Percentiles rank a stretch among this genome's conserved stretches.
phyloP scores from a whole-genome alignment of 2,888 invertebrate genomes.

The Conus canariensis region DNA sequence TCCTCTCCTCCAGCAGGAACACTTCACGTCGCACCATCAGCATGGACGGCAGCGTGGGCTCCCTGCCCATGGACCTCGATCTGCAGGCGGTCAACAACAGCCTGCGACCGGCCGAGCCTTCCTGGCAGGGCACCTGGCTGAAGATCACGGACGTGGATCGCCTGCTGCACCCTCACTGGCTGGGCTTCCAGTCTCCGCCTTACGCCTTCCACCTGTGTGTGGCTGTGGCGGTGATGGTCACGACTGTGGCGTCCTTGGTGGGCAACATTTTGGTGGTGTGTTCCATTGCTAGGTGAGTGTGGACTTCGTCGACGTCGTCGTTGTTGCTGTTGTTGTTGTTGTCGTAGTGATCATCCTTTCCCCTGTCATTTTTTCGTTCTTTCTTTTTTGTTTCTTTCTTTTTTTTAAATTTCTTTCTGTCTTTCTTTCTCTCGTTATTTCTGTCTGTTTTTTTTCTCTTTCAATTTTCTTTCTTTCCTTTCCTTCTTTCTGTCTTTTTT shows the following conservation, averaged over 20 bases:
- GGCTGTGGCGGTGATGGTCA: conserved; percentile 7
- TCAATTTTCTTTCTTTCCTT: neutral
- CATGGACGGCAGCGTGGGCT: neutral
- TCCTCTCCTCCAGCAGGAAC: neutral
- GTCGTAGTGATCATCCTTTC: no score
- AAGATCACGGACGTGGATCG: neutral
- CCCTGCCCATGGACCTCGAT: neutral
- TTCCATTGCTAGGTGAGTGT: conserved; percentile 28
- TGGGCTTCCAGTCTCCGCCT: conserved; percentile 13
- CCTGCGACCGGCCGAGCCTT: neutral
- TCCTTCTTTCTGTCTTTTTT: no score
- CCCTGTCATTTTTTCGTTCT: neutral
- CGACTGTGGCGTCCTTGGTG: neutral
- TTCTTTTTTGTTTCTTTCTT: no score
- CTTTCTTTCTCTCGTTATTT: neutral
- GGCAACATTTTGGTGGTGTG: conserved; percentile 35
- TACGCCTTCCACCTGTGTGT: conserved; percentile 28
- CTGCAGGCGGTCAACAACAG: no score
- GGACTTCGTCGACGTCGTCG: neutral
- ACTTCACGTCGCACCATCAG: neutral
- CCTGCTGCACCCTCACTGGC: conserved; percentile 37
- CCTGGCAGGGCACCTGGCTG: neutral
- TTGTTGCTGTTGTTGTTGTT: neutral
- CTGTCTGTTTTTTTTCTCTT: conserved; percentile 2
- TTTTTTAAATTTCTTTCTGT: neutral